These are phyloP conservation scores for Tuta absoluta DNA, from an alignment of 2,888 invertebrate genomes.

Conservation along the genomic window DNA sequence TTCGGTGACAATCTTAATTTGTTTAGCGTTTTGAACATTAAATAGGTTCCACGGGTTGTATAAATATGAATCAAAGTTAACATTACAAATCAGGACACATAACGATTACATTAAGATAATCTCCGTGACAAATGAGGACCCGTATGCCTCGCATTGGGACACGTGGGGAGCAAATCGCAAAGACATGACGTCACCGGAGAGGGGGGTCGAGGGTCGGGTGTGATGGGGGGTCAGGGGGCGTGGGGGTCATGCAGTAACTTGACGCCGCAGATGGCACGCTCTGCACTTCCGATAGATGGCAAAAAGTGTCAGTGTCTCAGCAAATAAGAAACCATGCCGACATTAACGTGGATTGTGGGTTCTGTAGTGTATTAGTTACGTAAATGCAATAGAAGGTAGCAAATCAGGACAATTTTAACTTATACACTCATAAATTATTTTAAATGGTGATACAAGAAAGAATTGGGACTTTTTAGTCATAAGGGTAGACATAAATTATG, in stretches of 20 bases:
- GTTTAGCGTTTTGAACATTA: no score
- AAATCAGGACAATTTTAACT: no score
- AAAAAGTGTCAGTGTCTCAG: slow-evolving; percentile 46
- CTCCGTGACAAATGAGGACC: not conserved
- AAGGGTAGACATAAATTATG: no score
- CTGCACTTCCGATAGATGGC: slow-evolving; percentile 72
- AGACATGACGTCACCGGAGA: slow-evolving; percentile 6
- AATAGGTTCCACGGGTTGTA: not conserved
- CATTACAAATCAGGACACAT: not conserved
- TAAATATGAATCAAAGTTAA: not conserved
- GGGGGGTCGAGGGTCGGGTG: not conserved
- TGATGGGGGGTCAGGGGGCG: slow-evolving; percentile 9
- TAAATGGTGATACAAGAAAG: no score
- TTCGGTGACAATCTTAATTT: no score
- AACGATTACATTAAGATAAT: slow-evolving; percentile 7
- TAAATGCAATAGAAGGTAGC: no score
- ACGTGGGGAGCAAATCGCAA: slow-evolving; percentile 12
- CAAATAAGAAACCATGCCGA: not conserved
- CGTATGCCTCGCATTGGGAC: not conserved
- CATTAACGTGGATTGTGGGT: not conserved
- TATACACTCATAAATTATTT: no score
- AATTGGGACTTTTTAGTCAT: no score
- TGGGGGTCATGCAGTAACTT: slow-evolving; percentile 47
- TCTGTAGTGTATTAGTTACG: not conserved
- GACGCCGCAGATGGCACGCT: slow-evolving; percentile 72